Percentiles rank a stretch among this genome's conserved stretches.
These are phyloP conservation scores for Bombus sylvicola DNA, from an alignment of 1,140 invertebrate genomes.

Conservation along the genomic window DNA sequence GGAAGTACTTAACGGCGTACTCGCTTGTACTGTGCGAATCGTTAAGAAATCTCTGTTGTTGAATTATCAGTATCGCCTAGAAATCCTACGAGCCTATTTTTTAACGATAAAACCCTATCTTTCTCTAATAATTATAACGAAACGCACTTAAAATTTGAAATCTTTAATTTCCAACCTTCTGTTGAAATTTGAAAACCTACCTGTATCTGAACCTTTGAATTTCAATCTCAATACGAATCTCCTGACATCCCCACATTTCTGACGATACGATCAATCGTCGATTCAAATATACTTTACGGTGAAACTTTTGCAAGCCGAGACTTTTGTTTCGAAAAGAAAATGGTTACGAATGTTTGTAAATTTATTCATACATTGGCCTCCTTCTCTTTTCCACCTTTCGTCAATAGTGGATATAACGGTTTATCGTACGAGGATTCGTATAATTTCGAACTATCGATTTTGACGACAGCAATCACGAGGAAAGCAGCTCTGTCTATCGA, in stretches of 20 bases:
- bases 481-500: conserved; percentile 1
- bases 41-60: not conserved
- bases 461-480: no score
- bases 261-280: not conserved
- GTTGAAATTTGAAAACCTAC: not conserved
- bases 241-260: not conserved
- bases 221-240: not conserved
- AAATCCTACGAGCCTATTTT: no score
- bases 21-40: not conserved
- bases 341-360: no score
- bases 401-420: not conserved
- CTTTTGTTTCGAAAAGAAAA: no score
- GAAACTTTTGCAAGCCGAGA: not conserved
- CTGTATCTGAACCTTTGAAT: not conserved
- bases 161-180: not conserved
- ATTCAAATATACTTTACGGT: no score
- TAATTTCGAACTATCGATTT: not conserved
- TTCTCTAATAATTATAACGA: not conserved
- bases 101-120: not conserved
- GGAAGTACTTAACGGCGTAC: not conserved
- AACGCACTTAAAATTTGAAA: fast-evolving
- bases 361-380: no score
- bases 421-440: not conserved
- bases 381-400: not conserved
- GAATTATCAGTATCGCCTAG: no score